These are phyloP conservation scores for Callocephalon fimbriatum DNA, from an alignment of 2,113 vertebrate genomes.

Conservation along the genomic window DNA sequence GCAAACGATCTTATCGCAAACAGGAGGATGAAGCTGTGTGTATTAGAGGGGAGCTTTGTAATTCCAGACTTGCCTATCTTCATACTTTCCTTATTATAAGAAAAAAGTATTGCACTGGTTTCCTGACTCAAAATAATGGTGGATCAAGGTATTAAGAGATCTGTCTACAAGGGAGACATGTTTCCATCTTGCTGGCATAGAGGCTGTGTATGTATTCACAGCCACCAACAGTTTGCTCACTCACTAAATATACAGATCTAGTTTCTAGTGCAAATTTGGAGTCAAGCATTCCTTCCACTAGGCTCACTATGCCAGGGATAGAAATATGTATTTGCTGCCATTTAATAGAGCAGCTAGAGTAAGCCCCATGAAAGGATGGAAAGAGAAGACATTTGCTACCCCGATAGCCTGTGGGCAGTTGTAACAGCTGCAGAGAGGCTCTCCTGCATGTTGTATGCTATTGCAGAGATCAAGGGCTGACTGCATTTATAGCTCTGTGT, in stretches of 20 bases:
- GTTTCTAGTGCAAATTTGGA: constrained; percentile 72
- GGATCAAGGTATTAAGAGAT: not conserved
- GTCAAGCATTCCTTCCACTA: constrained; percentile 70
- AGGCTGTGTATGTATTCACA: constrained; percentile 10
- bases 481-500: not conserved
- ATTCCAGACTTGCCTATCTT: not conserved
- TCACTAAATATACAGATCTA: constrained; percentile 71
- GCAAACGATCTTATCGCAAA: not conserved
- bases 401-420: constrained; percentile 9
- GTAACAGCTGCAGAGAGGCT: constrained; percentile 17
- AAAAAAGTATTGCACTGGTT: not conserved
- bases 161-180: not conserved
- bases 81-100: not conserved
- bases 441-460: not conserved
- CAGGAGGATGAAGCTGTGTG: not conserved
- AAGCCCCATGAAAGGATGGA: not conserved
- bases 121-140: not conserved
- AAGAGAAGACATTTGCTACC: not conserved
- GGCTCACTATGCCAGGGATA: constrained; percentile 7
- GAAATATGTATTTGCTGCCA: constrained; percentile 53
- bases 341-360: constrained; percentile 66
- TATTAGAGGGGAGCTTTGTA: not conserved
- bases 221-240: constrained; percentile 71
- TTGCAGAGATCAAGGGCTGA: not conserved
- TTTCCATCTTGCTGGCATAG: constrained; percentile 57